Evolutionary conservation across 1,140 invertebrate genomes (phyloP).

Genomic region (Nebria ingens): DNA sequence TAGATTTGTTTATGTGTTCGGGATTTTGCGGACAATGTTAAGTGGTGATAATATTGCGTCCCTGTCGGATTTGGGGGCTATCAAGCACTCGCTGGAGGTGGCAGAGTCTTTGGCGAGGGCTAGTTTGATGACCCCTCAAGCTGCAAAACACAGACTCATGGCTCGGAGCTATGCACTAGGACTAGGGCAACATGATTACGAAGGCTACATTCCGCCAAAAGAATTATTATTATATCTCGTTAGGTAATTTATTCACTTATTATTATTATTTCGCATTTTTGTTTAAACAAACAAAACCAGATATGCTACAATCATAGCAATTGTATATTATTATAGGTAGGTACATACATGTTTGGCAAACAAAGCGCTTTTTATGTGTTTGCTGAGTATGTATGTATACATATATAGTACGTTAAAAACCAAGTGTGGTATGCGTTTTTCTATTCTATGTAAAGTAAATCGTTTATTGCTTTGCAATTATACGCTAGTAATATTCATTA

Average conservation of each 20-base stretch:
- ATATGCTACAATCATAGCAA: too few relatives aligned
- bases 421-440: too few relatives aligned
- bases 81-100: slow-evolving; percentile 40
- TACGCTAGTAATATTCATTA: too few relatives aligned
- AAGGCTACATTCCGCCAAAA: slow-evolving; percentile 46
- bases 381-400: too few relatives aligned
- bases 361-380: too few relatives aligned
- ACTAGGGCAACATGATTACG: slow-evolving; percentile 26
- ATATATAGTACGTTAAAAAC: too few relatives aligned
- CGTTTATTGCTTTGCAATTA: too few relatives aligned
- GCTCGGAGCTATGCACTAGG: slow-evolving; percentile 41
- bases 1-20: not conserved
- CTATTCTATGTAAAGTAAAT: too few relatives aligned
- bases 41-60: not conserved
- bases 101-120: slow-evolving; percentile 47
- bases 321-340: too few relatives aligned
- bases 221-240: slow-evolving; percentile 49
- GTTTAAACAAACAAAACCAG: too few relatives aligned
- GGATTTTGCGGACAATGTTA: not conserved
- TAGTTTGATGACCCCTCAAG: slow-evolving; percentile 43
- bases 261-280: not conserved
- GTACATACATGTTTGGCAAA: too few relatives aligned
- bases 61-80: slow-evolving; percentile 27
- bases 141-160: slow-evolving; percentile 40
- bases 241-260: slow-evolving; percentile 37